Evolutionary conservation across 2,113 vertebrate genomes (phyloP).

Genomic region (Eupsittula cactorum): DNA sequence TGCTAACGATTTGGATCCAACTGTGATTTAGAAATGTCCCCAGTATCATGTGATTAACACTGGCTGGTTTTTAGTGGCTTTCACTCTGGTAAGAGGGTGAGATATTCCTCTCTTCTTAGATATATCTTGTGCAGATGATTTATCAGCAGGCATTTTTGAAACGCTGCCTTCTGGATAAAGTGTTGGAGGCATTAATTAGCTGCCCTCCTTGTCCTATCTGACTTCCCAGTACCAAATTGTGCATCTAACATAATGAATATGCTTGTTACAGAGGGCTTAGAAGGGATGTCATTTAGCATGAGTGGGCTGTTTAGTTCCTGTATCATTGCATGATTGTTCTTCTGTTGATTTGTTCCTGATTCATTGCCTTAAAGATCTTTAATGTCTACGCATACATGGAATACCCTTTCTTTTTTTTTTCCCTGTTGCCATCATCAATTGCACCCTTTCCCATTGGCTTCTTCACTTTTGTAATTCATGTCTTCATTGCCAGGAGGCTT

Average conservation of each 20-base stretch:
- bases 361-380: not conserved
- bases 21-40: not conserved
- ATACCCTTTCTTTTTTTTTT: not conserved
- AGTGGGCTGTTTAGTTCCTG: slow-evolving; percentile 39
- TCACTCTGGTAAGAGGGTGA: not conserved
- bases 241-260: not conserved
- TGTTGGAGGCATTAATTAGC: slow-evolving; percentile 32
- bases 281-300: slow-evolving; percentile 29
- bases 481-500: not conserved
- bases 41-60: not conserved
- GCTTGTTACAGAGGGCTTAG: not conserved
- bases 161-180: not conserved
- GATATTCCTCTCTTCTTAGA: not conserved
- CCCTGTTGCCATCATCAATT: not conserved
- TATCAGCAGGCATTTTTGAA: slow-evolving; percentile 1
- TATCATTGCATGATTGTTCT: not conserved
- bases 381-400: not conserved
- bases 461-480: not conserved
- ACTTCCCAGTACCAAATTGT: not conserved
- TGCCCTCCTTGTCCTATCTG: not conserved
- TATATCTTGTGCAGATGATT: not conserved
- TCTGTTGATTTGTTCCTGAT: slow-evolving; percentile 19
- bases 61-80: not conserved
- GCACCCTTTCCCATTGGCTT: not conserved
- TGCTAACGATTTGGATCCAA: not conserved